Conservation (phyloP, 1,140 invertebrate species). For the Heliconius hewitsoni region DNA sequence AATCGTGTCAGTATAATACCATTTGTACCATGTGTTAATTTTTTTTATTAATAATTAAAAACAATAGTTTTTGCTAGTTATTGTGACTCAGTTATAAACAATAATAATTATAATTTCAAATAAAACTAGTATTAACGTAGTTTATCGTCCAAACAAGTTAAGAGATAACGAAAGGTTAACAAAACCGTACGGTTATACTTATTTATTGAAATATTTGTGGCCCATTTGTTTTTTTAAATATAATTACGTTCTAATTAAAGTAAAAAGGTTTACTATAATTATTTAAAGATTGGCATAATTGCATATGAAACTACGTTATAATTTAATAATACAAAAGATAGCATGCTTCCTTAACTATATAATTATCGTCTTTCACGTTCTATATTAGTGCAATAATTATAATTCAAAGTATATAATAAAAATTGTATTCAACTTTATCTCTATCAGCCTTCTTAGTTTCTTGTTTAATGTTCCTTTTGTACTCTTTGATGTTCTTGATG, state of each 20-base stretch:
- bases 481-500: too few species aligned
- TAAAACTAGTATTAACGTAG: background rate
- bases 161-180: constrained; percentile 8
- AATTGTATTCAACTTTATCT: background rate
- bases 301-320: background rate
- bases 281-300: background rate
- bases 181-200: background rate
- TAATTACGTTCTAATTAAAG: background rate
- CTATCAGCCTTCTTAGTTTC: background rate
- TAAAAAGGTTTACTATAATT: background rate
- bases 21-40: background rate
- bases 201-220: background rate
- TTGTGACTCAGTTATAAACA: background rate
- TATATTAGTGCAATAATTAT: background rate
- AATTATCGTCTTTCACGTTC: background rate
- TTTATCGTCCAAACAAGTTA: constrained; percentile 5
- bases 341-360: background rate
- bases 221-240: background rate
- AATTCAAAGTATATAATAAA: background rate
- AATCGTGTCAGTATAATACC: background rate
- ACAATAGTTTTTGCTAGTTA: background rate
- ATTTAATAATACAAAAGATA: background rate
- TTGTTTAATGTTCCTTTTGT: background rate
- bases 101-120: background rate
- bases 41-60: background rate